Evolutionary conservation across 2,888 invertebrate species (phyloP).

Genomic region (Thera britannica): DNA sequence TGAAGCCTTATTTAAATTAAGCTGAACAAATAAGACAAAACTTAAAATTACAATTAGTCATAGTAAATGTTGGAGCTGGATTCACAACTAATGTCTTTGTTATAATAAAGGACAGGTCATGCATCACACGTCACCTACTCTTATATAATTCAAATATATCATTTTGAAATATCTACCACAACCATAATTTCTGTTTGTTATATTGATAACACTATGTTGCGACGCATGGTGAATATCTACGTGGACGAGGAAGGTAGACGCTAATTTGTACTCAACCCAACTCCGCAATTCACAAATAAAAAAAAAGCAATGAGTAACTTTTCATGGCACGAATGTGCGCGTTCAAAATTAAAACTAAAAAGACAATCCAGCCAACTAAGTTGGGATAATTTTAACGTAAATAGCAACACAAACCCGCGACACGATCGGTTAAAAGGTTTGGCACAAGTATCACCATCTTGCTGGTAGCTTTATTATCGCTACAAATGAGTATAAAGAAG

Average conservation of each 20-base stretch:
- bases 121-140: conserved; percentile 61
- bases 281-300: conserved; percentile 51
- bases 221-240: conserved; percentile 61
- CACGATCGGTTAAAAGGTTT: conserved; percentile 59
- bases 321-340: conserved; percentile 63
- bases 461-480: conserved; percentile 56
- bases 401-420: conserved; percentile 64
- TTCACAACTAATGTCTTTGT: conserved; percentile 43
- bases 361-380: conserved; percentile 76
- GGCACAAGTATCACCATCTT: conserved; percentile 70
- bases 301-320: conserved; percentile 50
- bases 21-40: conserved; percentile 77
- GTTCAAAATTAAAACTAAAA: conserved; percentile 55
- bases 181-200: conserved; percentile 76
- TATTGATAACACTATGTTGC: conserved; percentile 71
- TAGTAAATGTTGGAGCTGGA: conserved; percentile 54
- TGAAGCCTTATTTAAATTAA: conserved; percentile 75
- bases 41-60: conserved; percentile 50
- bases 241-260: conserved; percentile 46
- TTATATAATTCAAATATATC: conserved; percentile 72
- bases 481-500: conserved; percentile 41
- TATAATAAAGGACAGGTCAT: conserved; percentile 53
- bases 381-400: conserved; percentile 75
- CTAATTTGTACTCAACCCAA: conserved; percentile 59
- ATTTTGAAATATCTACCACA: conserved; percentile 84